phyloP scores from a whole-genome alignment of 1,140 invertebrate genomes.

The Saccostrea glomerata region DNA sequence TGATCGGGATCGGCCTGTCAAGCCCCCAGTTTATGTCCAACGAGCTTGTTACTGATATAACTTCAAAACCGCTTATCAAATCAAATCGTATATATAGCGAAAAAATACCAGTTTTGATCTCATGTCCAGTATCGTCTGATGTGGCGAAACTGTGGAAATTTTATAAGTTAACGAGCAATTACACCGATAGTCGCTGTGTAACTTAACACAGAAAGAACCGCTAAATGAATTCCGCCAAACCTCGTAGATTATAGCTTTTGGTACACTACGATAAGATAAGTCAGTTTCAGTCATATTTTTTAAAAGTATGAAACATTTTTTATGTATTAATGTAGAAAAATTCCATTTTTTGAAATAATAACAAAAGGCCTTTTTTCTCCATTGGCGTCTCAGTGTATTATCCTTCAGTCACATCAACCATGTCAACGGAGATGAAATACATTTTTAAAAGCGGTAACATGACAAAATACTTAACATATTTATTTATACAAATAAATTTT shows the following conservation, averaged over 20 bases:
- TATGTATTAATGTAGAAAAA: background rate
- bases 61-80: slow-evolving; percentile 33
- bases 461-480: no score
- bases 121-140: slow-evolving; percentile 34
- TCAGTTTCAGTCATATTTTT: background rate
- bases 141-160: slow-evolving; percentile 32
- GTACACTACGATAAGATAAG: background rate
- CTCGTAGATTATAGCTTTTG: slow-evolving; percentile 16
- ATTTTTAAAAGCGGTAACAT: no score
- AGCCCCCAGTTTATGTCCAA: slow-evolving; percentile 1
- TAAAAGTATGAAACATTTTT: background rate
- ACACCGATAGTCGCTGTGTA: background rate
- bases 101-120: slow-evolving; percentile 31
- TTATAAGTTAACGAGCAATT: slow-evolving; percentile 20
- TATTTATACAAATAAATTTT: no score
- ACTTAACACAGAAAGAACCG: slow-evolving; percentile 12
- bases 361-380: background rate
- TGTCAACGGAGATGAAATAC: no score
- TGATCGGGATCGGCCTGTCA: slow-evolving; percentile 20
- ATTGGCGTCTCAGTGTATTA: background rate
- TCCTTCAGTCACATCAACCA: no score
- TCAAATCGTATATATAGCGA: slow-evolving; percentile 24
- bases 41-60: slow-evolving; percentile 30
- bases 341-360: background rate
- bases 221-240: slow-evolving; percentile 16